Evolutionary conservation across 1,140 invertebrate genomes (phyloP), one percentile per base, ranked within the genome.

Genomic region (Sarcophaga peregrina): DNA sequence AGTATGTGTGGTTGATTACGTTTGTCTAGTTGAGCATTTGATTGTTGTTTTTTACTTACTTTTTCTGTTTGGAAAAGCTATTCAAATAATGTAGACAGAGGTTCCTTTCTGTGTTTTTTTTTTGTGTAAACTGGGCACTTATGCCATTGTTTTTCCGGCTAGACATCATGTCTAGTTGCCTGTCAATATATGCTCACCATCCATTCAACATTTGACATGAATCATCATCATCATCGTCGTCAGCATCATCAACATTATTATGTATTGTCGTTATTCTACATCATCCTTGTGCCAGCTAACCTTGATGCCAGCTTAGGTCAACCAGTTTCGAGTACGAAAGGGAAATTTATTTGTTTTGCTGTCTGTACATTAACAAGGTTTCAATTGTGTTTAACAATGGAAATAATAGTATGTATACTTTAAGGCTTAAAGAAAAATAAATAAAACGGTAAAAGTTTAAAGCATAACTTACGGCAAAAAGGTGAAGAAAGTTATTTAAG

Each of bases 91-190:
- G n/a, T 17, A 15, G 13, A 9, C 37, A 75, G 10, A 48, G 11
- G 45, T 10, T 74, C 68, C 10, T 46, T 37, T 74, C 25, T 37
- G 4, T 37, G 25, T 37, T 37, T 37, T 37, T 37, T 37, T 37
- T 37, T 37, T 37, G 1, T 37, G 25, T 37, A 37, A 74, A 45
- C 47, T 50, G 15, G 46, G 7, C 15, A 50, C 74, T 76, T 76
- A 17, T 47, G 45, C 8, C 74, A 76, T 48, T 76, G 74, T 76
- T 48, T 76, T 76, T 76, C 11, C 47, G 62, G 74, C 74, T 48
- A 76, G 74, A 76, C 74, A 76, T 76, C 45, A 76, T 76, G 74
- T 76, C 74, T 76, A 76, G 45, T 76, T 17, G 62, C 47, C 74
- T 48, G 74, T 76, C 74, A 76, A 76, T 48, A 76, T 50, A 46